Evolutionary conservation across 2,888 invertebrate genomes (phyloP).

Genomic region (Tanypteryx hageni): DNA sequence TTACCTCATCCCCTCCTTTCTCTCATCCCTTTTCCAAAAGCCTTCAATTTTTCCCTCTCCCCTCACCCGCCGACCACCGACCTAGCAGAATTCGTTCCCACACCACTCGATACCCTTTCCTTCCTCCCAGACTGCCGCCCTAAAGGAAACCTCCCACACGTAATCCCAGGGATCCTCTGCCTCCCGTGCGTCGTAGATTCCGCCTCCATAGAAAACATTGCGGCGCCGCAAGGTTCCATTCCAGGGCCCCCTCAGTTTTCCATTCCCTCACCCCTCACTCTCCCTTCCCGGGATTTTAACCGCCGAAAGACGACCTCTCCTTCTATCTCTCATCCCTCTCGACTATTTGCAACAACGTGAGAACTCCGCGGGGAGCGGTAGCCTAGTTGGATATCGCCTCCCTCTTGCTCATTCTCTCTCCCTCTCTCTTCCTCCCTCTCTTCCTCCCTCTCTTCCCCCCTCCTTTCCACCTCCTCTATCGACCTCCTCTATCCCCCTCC

Average conservation of each 20-base stretch:
- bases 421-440: too few species aligned
- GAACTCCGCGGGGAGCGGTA: background rate
- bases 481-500: too few species aligned
- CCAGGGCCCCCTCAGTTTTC: background rate
- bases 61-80: too few species aligned
- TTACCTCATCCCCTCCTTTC: background rate
- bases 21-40: too few species aligned
- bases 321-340: background rate
- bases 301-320: background rate
- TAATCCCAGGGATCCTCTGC: background rate
- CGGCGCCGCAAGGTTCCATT: background rate
- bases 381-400: background rate
- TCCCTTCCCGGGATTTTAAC: background rate
- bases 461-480: too few species aligned
- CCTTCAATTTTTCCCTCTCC: too few species aligned
- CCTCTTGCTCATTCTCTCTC: too few species aligned
- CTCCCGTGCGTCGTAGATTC: too few species aligned
- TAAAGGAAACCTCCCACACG: background rate
- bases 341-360: background rate
- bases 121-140: background rate
- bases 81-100: background rate
- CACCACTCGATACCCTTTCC: background rate
- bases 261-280: background rate
- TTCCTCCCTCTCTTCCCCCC: too few species aligned
- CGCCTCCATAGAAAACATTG: background rate